phyloP scores from a whole-genome alignment of 1,140 invertebrate genomes.

The Pseudomyrmex concolor region DNA sequence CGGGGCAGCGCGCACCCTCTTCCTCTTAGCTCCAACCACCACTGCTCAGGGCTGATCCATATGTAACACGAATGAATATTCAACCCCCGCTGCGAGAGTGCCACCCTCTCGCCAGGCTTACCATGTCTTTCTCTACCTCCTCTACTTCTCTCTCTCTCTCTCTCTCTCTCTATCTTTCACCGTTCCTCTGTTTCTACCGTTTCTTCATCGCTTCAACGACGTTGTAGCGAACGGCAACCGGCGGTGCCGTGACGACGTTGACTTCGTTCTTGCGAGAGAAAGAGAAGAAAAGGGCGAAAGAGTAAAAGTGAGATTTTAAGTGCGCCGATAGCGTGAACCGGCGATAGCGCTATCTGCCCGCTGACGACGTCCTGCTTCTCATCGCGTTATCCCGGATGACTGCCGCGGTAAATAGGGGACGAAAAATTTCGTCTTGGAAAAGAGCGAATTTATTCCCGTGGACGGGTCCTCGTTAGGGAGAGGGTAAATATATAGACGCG shows the following conservation, averaged over 20 bases:
- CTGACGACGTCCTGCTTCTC: conserved; percentile 51
- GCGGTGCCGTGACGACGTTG: conserved; percentile 50
- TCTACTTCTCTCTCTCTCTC: neutral
- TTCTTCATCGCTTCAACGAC: conserved; percentile 64
- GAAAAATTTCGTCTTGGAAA: conserved; percentile 39
- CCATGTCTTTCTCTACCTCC: conserved; percentile 1
- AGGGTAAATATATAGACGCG: conserved; percentile 37
- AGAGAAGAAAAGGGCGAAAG: neutral
- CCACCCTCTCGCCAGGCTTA: conserved; percentile 48
- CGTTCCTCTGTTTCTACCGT: conserved; percentile 17
- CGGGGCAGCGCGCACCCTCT: conserved; percentile 55
- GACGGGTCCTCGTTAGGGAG: conserved; percentile 16
- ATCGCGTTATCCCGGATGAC: conserved; percentile 50
- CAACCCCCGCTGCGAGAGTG: conserved; percentile 76
- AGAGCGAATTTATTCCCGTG: conserved; percentile 23
- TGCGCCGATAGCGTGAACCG: conserved; percentile 68
- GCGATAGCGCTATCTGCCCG: conserved; percentile 52
- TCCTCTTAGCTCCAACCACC: conserved; percentile 69
- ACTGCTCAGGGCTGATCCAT: conserved; percentile 82
- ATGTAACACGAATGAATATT: conserved; percentile 85
- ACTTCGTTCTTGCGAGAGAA: conserved; percentile 24
- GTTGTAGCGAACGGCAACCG: conserved; percentile 66
- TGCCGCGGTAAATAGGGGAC: conserved; percentile 43
- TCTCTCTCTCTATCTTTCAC: neutral
- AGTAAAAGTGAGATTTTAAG: conserved; percentile 67